phyloP scores from a whole-genome alignment of 2,113 vertebrate species.

The Crotalus helleri region DNA sequence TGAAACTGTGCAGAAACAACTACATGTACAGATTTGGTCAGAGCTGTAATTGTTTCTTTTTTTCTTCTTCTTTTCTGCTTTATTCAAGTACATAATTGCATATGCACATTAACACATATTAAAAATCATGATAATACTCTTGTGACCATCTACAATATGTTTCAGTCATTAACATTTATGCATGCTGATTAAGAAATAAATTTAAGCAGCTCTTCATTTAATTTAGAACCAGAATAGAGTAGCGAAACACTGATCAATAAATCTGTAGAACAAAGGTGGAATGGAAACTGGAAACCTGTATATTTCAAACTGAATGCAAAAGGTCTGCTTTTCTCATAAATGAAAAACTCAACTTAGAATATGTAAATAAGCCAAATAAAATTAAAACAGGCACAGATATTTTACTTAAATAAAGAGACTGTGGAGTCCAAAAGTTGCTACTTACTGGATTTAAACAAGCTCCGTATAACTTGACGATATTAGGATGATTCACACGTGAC shows the following conservation, averaged over 20 bases:
- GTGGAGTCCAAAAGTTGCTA: constrained; percentile 33
- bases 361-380: background rate
- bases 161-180: background rate
- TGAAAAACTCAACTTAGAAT: background rate
- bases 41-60: background rate
- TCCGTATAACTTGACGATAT: constrained; percentile 98
- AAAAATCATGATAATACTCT: background rate
- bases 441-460: constrained; percentile 95
- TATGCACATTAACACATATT: background rate
- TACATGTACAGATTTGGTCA: background rate
- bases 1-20: background rate
- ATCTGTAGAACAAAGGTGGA: background rate
- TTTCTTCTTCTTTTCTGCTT: background rate
- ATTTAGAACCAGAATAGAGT: background rate
- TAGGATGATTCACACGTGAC: constrained; percentile 95
- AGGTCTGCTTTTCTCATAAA: background rate
- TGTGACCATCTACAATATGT: background rate
- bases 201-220: background rate
- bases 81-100: background rate
- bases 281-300: background rate
- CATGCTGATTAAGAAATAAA: background rate
- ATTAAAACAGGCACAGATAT: background rate
- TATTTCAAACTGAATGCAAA: background rate
- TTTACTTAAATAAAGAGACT: background rate
- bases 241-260: background rate